Base-by-base conservation (phyloP, 1,140 invertebrate genomes). In the Euwallacea fornicatus region DNA sequence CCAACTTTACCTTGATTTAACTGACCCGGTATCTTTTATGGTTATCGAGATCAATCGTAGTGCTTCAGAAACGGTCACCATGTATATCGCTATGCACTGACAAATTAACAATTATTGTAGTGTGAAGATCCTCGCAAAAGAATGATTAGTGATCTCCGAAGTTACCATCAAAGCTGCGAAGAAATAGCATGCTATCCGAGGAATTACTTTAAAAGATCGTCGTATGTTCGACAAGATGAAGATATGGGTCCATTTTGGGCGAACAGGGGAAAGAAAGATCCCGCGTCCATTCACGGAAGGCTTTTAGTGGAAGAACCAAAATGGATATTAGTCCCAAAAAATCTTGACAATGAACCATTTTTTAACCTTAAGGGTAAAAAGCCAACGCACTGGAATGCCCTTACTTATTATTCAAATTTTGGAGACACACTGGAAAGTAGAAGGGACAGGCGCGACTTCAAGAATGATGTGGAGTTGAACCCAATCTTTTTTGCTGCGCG, bases 161-260 rank as follows among this genome's bases (percentile, higher is more conserved):
- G 21, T 33, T 16, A 9, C 10, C 42, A 61, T 8, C 47, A 67
- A 43, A 66, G 73, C 10, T 63, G 68, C 15, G 74, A 74, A 10
- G 60, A 73, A 7, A 47, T 75, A 2, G 47, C 44, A 13, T 77
- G 76, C 66, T 56, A 59, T 7, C 15, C 43, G 6, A 56, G 62
- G n/a, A 68, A 43, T 9, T 78, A 76, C 61, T 46, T 75, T 2
- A 76, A 75, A 60, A 62, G 77, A 50, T 73, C 73, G 33, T 33
- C 59, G 11, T 53, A 50, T 33, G 72, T 50, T 50, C 3, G 8
- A 8, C 42, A 63, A 16, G 61, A 76, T 54, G 75, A 73, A 6
- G 77, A 81, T n/a, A 56, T 74, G 13, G 78, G 78, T 0, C 78
- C 79, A 33, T 81, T 81, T 69, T 81, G 78, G 78, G 78, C 78